Evolutionary conservation across 2,113 vertebrate species (phyloP), one percentile per base, ranked within the genome.

Genomic region (Loxodonta africana): DNA sequence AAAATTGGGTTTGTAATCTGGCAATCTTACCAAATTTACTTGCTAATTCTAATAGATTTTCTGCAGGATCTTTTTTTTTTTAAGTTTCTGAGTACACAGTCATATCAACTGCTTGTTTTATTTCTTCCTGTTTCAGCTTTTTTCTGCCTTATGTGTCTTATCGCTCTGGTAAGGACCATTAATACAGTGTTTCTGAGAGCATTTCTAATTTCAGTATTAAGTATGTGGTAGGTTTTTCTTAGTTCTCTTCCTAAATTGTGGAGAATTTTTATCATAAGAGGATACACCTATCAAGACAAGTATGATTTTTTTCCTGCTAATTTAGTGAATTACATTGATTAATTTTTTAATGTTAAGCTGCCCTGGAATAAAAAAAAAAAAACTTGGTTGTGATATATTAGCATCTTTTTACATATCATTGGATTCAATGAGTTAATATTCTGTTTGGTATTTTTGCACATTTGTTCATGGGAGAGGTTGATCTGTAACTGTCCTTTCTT

Each of bases 41-140:
- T 96, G n/a, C 51, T 88, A 73, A 80, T 83, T 88, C 71, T 91
- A 37, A 91, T 21, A 67, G 62, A 83, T 67, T 91, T 95, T 91
- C 37, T 88, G 18, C 5, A 81, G 21, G 15, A 37, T 73, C 28
- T 10, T 46, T 41, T 60, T 62, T 82, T 60, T 93, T 81, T 21
- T 14, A 53, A 71, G 30, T 51, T 65, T 65, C 7, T 78, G 10
- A 46, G 5, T 62, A 63, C 11, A 53, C 53, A 60, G 17, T 71
- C 30, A 41, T 25, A 26, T 63, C 28, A 41, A 77, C 18, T 95
- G n/a, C 62, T 63, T 71, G 6, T 83, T 94, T 83, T 81, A 26
- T 57, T 51, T 88, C 28, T 88, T 87, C n/a, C 20, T 60, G 80
- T 94, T 73, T 67, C 7, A 65, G 62, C 53, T 80, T 9, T 80